phyloP scores from a whole-genome alignment of 2,888 invertebrate genomes.

The Phania funesta region DNA sequence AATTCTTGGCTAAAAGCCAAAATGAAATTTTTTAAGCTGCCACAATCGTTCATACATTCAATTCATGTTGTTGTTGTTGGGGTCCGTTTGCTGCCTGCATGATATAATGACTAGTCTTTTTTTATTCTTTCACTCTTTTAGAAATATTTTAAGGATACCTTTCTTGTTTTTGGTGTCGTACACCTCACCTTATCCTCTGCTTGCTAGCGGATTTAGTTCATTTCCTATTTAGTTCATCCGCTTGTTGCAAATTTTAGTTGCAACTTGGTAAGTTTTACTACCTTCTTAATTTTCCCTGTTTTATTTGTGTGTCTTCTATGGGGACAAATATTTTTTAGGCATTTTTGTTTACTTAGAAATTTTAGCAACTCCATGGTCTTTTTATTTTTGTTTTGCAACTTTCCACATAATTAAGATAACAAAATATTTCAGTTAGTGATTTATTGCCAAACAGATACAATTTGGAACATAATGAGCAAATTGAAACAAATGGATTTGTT shows the following conservation, averaged over 20 bases:
- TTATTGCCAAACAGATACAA: constrained; percentile 51
- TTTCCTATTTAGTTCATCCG: constrained; percentile 46
- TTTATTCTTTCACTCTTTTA: neutral
- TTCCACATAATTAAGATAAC: constrained; percentile 61
- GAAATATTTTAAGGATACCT: constrained; percentile 34
- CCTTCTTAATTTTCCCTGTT: constrained; percentile 9
- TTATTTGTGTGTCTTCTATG: neutral
- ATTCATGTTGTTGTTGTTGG: constrained; percentile 9
- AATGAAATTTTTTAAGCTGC: constrained; percentile 18
- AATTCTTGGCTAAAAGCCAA: constrained; percentile 57
- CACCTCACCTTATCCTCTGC: neutral
- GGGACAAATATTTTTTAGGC: constrained; percentile 15
- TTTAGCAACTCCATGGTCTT: constrained; percentile 8
- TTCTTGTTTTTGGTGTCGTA: neutral
- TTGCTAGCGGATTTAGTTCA: constrained; percentile 11
- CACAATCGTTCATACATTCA: constrained; percentile 4
- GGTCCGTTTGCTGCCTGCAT: constrained; percentile 33
- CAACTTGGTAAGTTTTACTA: neutral
- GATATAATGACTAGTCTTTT: constrained; percentile 37
- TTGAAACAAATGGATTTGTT: constrained; percentile 29
- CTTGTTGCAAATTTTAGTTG: neutral
- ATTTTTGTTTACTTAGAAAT: constrained; percentile 39
- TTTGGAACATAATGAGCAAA: constrained; percentile 23
- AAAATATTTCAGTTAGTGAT: constrained; percentile 54
- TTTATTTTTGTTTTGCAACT: constrained; percentile 41